phyloP scores from a whole-genome alignment of 1,140 invertebrate species.

The Nephila pilipes region DNA sequence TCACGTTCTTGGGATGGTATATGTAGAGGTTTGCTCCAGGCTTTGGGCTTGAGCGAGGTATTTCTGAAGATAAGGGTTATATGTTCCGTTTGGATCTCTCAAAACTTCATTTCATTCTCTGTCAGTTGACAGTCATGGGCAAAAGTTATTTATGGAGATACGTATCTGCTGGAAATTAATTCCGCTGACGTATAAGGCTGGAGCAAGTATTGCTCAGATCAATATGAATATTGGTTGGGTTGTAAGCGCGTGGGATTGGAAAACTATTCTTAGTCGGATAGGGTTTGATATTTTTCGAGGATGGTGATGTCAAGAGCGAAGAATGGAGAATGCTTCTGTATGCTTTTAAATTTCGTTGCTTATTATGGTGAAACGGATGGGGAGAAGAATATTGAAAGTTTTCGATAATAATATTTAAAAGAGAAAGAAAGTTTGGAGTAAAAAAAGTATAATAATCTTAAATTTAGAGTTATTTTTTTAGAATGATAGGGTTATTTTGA shows the following conservation, averaged over 20 bases:
- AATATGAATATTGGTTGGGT: slow-evolving; percentile 11
- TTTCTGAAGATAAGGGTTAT: slow-evolving; percentile 43
- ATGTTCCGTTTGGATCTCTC: slow-evolving; percentile 31
- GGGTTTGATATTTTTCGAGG: background rate
- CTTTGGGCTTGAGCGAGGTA: slow-evolving; percentile 2
- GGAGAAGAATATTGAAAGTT: background rate
- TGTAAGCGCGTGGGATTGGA: background rate
- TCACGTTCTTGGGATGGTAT: slow-evolving; percentile 21
- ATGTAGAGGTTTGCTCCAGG: background rate
- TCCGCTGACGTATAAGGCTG: background rate
- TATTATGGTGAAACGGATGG: background rate
- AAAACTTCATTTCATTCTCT: slow-evolving; percentile 30
- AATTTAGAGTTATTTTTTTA: background rate
- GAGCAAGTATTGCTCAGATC: slow-evolving; percentile 5
- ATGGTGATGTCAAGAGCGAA: background rate
- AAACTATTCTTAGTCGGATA: background rate
- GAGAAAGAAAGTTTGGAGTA: too few species aligned
- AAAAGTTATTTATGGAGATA: slow-evolving; percentile 43
- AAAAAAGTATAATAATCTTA: too few species aligned
- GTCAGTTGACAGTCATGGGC: background rate
- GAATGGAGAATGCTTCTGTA: background rate
- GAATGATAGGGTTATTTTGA: background rate
- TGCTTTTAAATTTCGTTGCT: background rate
- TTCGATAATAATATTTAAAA: background rate
- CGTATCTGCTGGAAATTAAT: slow-evolving; percentile 52